Percentiles rank a stretch among this genome's conserved stretches.
Evolutionary conservation across 2,797 vertebrate species (phyloP).

Genomic region (Clarias pachynema): DNA sequence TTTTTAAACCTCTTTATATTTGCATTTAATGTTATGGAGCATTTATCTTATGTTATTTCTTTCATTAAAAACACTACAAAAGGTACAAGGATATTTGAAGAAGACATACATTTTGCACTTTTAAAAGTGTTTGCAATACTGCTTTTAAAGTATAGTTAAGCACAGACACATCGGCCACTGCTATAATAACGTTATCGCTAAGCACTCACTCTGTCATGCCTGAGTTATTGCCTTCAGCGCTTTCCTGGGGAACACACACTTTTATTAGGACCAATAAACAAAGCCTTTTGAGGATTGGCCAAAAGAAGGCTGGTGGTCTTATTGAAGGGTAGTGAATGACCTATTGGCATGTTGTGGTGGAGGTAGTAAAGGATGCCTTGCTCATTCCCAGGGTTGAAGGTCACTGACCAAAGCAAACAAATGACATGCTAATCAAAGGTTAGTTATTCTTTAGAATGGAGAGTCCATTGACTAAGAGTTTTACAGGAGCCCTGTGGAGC

Average conservation of each 20-base stretch:
- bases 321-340: slow-evolving; percentile 83
- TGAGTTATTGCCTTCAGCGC: slow-evolving; percentile 59
- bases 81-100: background rate
- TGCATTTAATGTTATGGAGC: slow-evolving; percentile 1
- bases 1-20: background rate
- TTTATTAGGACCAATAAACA: slow-evolving; percentile 80
- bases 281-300: slow-evolving; percentile 74
- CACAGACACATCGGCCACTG: slow-evolving; percentile 35
- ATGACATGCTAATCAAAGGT: slow-evolving; percentile 80
- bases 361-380: slow-evolving; percentile 70
- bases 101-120: slow-evolving; percentile 30
- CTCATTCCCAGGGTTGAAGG: slow-evolving; percentile 75
- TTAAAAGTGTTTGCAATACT: background rate
- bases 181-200: slow-evolving; percentile 50
- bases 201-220: slow-evolving; percentile 36
- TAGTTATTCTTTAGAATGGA: slow-evolving; percentile 64
- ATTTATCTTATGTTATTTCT: background rate
- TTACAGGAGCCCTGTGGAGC: slow-evolving; percentile 66
- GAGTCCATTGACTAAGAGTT: slow-evolving; percentile 70
- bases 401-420: slow-evolving; percentile 83
- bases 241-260: slow-evolving; percentile 73
- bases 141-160: slow-evolving; percentile 16
- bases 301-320: slow-evolving; percentile 57
- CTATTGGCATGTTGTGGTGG: slow-evolving; percentile 87
- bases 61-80: background rate